Conservation (phyloP, 1,140 invertebrate genomes). For the Anadara kagoshimensis region DNA sequence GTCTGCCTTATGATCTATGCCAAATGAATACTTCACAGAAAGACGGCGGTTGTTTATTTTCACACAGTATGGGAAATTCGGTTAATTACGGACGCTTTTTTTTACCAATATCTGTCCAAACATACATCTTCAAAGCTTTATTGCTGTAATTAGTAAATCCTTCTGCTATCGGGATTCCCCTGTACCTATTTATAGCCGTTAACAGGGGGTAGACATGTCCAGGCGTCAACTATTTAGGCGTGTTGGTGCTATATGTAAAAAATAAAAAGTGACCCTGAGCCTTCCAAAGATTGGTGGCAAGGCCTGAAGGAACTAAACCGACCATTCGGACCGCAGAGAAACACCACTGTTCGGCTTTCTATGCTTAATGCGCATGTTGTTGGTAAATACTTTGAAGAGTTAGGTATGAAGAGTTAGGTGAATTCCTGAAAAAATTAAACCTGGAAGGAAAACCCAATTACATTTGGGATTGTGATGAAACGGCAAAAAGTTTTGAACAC, state of each 20-base stretch:
- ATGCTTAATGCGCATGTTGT: conserved; percentile 10
- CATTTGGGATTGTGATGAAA: conserved; percentile 27
- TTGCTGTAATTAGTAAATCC: too few species aligned
- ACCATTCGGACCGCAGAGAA: conserved; percentile 16
- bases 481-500: conserved; percentile 23
- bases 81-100: too few species aligned
- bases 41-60: too few species aligned
- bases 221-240: background rate
- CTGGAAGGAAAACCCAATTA: background rate
- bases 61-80: too few species aligned
- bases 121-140: too few species aligned
- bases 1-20: too few species aligned
- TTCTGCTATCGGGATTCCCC: too few species aligned
- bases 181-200: too few species aligned
- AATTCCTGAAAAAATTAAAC: background rate
- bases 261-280: background rate
- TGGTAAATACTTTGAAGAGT: background rate
- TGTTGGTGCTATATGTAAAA: conserved; percentile 1
- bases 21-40: too few species aligned
- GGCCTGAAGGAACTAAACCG: conserved; percentile 19
- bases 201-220: conserved; percentile 20
- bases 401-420: background rate
- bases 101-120: too few species aligned
- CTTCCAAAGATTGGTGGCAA: conserved; percentile 18
- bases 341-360: background rate